Base-by-base conservation (phyloP, 2,797 vertebrate genomes). In the Myiotriccus ornatus region DNA sequence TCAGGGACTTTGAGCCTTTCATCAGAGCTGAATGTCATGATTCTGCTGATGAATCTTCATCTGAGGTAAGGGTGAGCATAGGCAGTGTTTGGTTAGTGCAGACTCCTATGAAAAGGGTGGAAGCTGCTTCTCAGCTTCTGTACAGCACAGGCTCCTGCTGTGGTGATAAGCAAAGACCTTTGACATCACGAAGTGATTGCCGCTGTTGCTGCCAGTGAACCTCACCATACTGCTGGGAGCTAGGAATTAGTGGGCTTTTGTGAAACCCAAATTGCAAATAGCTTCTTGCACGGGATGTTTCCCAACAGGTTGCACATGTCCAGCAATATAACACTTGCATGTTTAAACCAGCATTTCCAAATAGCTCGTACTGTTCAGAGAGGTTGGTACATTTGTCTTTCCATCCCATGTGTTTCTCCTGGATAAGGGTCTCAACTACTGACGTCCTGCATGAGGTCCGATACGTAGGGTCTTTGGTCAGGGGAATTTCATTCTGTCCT, bases 381-480 rank as follows among this genome's bases (percentile, higher is more conserved):
- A 4, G 34, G 2, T 25, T 62, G 46, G 10, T 24, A 11, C 1
- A 1, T 49, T 73, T 64, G 55, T 47, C 34, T 55, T 69, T 49
- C 41, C 21, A 41, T 56, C 27, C 50, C 46, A 4, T 30, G 30
- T 27, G 46, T 64, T 83, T 65, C 35, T 69, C 23, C 60, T 73
- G 28, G 60, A 21, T 39, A 49, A 59, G 35, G 21, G 8, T 59
- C 57, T 79, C 28, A 34, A 14, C 21, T 23, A 10, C 50, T 22
- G 16, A 25, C 24, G 7, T 68, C 15, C 39, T 41, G 34, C 12
- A 3, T 19, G 35, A 64, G 25, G n/a, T 27, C 47, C 87, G 0
- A 0, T 16, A 3, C 0, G 0, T 4, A 21, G 25, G 17, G 11
- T 30, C 23, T 55, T 34, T 30, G 30, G 30, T 27, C n/a, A 57